phyloP scores from a whole-genome alignment of 2,888 invertebrate species.

The Drosophila peninsularis region DNA sequence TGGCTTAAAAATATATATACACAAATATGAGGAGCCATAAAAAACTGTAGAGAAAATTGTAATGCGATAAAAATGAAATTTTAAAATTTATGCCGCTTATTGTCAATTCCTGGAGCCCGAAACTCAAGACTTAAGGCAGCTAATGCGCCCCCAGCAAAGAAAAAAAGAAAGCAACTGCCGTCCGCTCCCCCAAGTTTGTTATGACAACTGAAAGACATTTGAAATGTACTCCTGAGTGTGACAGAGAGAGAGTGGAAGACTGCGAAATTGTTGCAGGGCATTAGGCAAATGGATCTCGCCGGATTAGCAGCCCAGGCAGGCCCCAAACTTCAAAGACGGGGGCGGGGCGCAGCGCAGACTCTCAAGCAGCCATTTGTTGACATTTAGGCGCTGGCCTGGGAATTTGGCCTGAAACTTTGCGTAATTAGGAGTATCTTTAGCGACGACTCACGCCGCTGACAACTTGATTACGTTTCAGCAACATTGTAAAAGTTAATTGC shows the following conservation, averaged over 20 bases:
- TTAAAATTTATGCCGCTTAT: constrained; percentile 78
- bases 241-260: constrained; percentile 23
- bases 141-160: constrained; percentile 46
- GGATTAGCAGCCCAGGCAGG: constrained; percentile 52
- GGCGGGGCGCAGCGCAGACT: constrained; percentile 15
- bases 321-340: constrained; percentile 8
- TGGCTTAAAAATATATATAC: constrained; percentile 51
- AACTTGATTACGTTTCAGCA: constrained; percentile 79
- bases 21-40: constrained; percentile 11
- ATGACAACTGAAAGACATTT: constrained; percentile 78
- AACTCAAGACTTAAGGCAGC: constrained; percentile 59
- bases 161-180: background rate
- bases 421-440: constrained; percentile 72
- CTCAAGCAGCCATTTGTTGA: constrained; percentile 62
- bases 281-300: constrained; percentile 77
- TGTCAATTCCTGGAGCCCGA: constrained; percentile 60
- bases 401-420: constrained; percentile 61
- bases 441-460: constrained; percentile 59
- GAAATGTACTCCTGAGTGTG: constrained; percentile 49
- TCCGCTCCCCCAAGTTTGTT: constrained; percentile 56
- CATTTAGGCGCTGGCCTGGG: constrained; percentile 62
- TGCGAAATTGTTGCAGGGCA: constrained; percentile 65
- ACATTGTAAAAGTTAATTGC: constrained; percentile 81
- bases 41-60: constrained; percentile 66
- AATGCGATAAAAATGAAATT: constrained; percentile 80